These are phyloP conservation scores for Aphelocoma coerulescens DNA, from an alignment of 2,113 vertebrate species.

Conservation along the genomic window DNA sequence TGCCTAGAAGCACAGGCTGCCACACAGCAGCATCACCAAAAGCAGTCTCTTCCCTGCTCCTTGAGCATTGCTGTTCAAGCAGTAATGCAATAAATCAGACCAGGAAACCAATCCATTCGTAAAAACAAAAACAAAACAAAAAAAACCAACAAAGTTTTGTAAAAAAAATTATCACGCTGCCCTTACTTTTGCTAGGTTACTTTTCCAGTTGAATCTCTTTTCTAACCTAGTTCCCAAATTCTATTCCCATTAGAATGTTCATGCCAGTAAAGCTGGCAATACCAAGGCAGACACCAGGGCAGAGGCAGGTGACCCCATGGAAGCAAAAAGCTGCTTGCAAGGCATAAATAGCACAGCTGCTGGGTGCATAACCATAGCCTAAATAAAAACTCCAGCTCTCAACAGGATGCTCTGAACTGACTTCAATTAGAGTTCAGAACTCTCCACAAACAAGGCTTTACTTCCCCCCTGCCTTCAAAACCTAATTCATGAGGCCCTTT, in stretches of 20 bases:
- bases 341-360: neutral
- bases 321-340: neutral
- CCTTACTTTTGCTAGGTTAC: neutral
- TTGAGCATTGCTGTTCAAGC: neutral
- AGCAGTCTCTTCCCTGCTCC: neutral
- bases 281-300: neutral
- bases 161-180: too few relatives aligned
- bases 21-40: neutral
- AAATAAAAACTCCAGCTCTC: neutral
- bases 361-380: neutral
- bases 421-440: neutral
- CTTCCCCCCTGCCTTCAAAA: neutral
- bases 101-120: neutral
- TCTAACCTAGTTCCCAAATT: neutral
- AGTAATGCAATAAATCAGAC: neutral
- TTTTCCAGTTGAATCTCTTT: neutral
- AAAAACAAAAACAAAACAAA: neutral
- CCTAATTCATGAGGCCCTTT: neutral
- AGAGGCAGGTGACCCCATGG: neutral
- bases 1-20: neutral
- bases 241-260: neutral
- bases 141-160: neutral
- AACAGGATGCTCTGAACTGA: neutral
- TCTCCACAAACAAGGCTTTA: neutral
- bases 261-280: neutral